Evolutionary conservation across 1,140 invertebrate genomes (phyloP), one percentile per base, ranked within the genome.

Genomic region (Gyrodactylus salaris): DNA sequence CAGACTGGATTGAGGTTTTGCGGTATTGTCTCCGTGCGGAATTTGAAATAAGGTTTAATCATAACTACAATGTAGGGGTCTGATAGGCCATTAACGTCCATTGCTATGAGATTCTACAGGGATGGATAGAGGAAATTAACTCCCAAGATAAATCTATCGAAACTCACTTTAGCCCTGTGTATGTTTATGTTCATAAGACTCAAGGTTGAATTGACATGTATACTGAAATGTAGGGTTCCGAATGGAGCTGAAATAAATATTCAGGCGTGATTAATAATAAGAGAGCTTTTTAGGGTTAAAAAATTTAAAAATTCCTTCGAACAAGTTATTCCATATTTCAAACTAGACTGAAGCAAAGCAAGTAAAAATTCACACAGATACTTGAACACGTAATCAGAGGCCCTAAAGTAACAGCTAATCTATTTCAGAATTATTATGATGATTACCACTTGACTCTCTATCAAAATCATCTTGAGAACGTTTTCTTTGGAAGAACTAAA

Each of bases 1-100:
- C 90, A 94, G 79, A 91, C 88, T 0, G 91, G 90, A 82, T 92
- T 89, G 76, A 89, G 83, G 0, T 88, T 91, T 80, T 90, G 92
- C 79, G 89, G 88, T 0, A 91, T 86, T 0, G 89, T 91, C 80
- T 88, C 89, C 0, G 88, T 91, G 70, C 87, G 82, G 20, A 89
- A 80, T 78, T 88, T 85, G 75, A 86, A 88, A 1, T 20, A 21
- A 2, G 70, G 70, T 24, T 24, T 21, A 20, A 71, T 20, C 7
- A 24, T 21, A 25, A 21, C 21, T 24, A 24, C 25, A 77, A 89
- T 89, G 79, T 89, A 93, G 0, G 89, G 88, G 84, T 93, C 89
- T 1, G 88, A 86, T n/a, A 90, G 82, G 0, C 89, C 89, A 76
- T 88, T 86, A 75, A 87, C 87, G 78, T 93, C 89, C 87, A 89